Base-by-base conservation (phyloP, 2,113 vertebrate species). In the Alaudala cheleensis region DNA sequence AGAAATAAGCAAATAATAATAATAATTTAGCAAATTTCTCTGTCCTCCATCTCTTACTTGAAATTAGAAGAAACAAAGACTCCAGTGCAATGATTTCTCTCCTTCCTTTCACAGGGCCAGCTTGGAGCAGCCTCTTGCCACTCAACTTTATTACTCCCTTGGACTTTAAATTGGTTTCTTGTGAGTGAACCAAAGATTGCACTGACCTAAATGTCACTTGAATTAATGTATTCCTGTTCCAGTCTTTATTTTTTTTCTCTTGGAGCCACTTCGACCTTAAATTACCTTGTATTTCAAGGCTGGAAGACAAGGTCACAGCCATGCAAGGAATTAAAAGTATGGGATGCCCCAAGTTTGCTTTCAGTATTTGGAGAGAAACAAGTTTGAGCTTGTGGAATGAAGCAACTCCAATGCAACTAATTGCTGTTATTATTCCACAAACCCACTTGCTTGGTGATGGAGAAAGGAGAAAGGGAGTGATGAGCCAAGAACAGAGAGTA, bases 31-130 rank as follows among this genome's bases (percentile, higher is more conserved):
- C 39, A 70, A 91, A 64, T 39, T 92, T 88, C 9, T 60, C 17
- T 70, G 72, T 92, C 70, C 67, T 96, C 47, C 22, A 54, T 66
- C 56, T 89, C 37, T 84, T 92, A 76, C 40, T 89, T 81, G 88
- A 95, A 94, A 88, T 91, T 20, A 91, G 81, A 69, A 65, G 73
- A 29, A 96, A 94, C 87, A 94, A 96, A 96, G 92, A 79, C 88
- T 81, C 57, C 60, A 70, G 57, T 91, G 81, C 90, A 44, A 77
- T 76, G 83, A 82, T 93, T 93, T 92, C 53, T 94, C 29, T 76
- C 80, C 62, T 76, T 72, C 7, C 45, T 96, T 95, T 96, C 90
- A 20, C 70, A 64, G 71, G 58, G 14, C 54, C 92, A 24, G 28
- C 76, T 72, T 45, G 62, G 90, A 97, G 71, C 88, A 80, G 12